Evolutionary conservation across 2,113 vertebrate species (phyloP).

Genomic region (Carollia perspicillata): DNA sequence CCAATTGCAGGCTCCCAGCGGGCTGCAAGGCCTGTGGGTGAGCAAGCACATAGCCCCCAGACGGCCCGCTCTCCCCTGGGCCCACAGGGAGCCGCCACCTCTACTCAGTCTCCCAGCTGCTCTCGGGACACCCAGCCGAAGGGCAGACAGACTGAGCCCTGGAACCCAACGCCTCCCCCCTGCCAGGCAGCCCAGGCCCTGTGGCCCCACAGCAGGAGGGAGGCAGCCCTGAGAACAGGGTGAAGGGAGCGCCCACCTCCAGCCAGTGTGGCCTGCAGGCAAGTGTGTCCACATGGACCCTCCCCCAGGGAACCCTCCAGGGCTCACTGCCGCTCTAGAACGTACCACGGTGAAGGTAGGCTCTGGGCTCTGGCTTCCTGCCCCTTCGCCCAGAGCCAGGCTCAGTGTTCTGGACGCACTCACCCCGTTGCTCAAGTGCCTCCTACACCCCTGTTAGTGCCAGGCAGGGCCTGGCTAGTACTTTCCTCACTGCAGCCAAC

Average conservation of each 20-base stretch:
- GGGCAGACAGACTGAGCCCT: background rate
- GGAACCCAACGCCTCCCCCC: background rate
- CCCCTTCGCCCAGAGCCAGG: rapidly evolving
- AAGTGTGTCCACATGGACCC: rapidly evolving
- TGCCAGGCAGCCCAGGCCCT: background rate
- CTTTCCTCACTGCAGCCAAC: background rate
- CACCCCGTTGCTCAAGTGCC: rapidly evolving
- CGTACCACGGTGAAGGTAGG: background rate
- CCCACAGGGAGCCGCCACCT: background rate
- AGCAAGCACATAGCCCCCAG: background rate
- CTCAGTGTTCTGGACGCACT: rapidly evolving
- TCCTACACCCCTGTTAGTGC: background rate
- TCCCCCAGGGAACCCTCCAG: background rate
- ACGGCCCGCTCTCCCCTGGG: too few relatives aligned
- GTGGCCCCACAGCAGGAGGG: background rate
- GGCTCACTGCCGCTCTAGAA: background rate
- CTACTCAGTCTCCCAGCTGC: background rate
- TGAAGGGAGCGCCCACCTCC: rapidly evolving
- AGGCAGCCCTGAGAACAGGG: background rate
- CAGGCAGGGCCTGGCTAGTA: rapidly evolving
- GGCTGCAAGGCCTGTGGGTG: too few relatives aligned
- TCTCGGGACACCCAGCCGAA: background rate
- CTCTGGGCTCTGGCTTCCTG: background rate
- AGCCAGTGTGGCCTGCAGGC: background rate
- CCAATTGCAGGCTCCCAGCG: too few relatives aligned